Evolutionary conservation across 2,888 invertebrate species (phyloP).

Genomic region (Pilophorus perplexus): DNA sequence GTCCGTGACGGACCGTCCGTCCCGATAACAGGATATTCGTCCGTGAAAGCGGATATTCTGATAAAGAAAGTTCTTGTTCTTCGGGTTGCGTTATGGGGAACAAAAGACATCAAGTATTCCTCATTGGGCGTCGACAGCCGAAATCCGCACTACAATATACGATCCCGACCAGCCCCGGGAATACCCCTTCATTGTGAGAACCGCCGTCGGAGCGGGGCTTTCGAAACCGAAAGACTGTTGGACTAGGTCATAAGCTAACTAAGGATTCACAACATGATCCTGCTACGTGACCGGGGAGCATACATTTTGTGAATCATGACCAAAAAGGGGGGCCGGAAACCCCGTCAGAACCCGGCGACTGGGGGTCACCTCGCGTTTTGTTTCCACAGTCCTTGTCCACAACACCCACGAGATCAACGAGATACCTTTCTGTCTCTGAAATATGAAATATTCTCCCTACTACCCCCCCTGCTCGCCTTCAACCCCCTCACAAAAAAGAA

Average conservation of each 20-base stretch:
- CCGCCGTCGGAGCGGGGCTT: background rate
- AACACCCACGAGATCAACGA: constrained; percentile 22
- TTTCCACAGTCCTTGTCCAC: constrained; percentile 2
- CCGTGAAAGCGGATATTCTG: too few relatives aligned
- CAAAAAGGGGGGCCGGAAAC: constrained; percentile 22
- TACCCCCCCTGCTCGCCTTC: too few relatives aligned
- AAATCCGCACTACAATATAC: too few relatives aligned
- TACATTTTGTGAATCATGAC: constrained; percentile 24
- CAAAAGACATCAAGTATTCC: too few relatives aligned
- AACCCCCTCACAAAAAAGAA: too few relatives aligned
- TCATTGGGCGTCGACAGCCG: too few relatives aligned
- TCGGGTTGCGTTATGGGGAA: too few relatives aligned
- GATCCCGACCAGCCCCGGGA: background rate
- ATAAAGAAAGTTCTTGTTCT: too few relatives aligned
- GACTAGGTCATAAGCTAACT: constrained; percentile 24
- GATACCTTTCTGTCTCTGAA: background rate
- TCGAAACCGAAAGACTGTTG: constrained; percentile 24
- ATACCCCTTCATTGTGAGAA: constrained; percentile 21
- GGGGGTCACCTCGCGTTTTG: constrained; percentile 1
- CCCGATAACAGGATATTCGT: too few relatives aligned
- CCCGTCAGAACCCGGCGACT: background rate
- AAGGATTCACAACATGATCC: constrained; percentile 8
- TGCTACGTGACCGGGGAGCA: constrained; percentile 10
- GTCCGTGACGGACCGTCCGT: too few relatives aligned
- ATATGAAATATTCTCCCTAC: background rate